phyloP scores from a whole-genome alignment of 2,888 invertebrate species.

The Sussaba pulchella region DNA sequence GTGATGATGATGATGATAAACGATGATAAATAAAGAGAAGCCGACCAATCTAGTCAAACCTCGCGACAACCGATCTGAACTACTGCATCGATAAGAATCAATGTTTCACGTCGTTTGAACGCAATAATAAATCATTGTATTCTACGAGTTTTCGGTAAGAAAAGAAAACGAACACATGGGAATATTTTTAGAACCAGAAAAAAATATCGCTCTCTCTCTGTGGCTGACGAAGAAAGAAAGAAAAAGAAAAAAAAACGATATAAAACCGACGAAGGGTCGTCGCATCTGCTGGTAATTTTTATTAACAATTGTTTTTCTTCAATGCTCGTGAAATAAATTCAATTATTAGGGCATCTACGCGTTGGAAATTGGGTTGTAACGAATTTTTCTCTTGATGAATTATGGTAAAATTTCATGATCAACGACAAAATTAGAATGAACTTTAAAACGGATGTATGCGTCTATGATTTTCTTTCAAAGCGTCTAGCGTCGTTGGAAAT shows the following conservation, averaged over 20 bases:
- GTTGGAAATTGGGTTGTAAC: too few relatives aligned
- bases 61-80: constrained; percentile 53
- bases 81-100: constrained; percentile 54
- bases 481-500: too few relatives aligned
- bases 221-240: constrained; percentile 2
- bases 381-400: too few relatives aligned
- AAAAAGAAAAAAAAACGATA: constrained; percentile 4
- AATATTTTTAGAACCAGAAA: constrained; percentile 52
- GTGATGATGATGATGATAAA: constrained; percentile 19
- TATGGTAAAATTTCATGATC: too few relatives aligned
- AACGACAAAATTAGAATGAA: too few relatives aligned
- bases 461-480: too few relatives aligned
- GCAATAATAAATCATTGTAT: constrained; percentile 45
- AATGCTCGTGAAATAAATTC: too few relatives aligned
- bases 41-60: constrained; percentile 61
- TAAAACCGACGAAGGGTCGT: too few relatives aligned
- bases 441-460: too few relatives aligned
- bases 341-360: too few relatives aligned
- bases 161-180: constrained; percentile 17
- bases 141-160: background rate
- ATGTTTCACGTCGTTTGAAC: constrained; percentile 51
- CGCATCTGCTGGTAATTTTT: too few relatives aligned
- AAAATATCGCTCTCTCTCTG: constrained; percentile 24
- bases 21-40: constrained; percentile 27
- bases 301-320: too few relatives aligned